These are phyloP conservation scores for Festucalex cinctus DNA, from an alignment of 2,113 vertebrate genomes.

Conservation along the genomic window DNA sequence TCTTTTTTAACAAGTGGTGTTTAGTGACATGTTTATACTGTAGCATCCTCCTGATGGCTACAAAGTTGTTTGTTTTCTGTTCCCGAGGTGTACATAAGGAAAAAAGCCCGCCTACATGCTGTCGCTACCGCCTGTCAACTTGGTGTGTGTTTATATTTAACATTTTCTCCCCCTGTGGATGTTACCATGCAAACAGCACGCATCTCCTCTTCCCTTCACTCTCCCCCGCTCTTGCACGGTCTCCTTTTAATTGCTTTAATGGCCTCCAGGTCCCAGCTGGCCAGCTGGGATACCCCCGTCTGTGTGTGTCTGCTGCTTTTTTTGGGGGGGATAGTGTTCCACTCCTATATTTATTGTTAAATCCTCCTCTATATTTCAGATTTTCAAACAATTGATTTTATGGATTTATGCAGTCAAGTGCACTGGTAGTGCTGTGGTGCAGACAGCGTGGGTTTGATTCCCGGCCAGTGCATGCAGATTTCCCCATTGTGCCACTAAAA, in stretches of 20 bases:
- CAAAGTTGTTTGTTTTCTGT: conserved; percentile 21
- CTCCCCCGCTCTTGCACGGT: conserved; percentile 35
- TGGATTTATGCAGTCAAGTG: background rate
- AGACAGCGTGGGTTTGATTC: background rate
- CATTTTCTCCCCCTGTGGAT: conserved; percentile 22
- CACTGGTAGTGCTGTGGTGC: background rate
- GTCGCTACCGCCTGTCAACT: conserved; percentile 13
- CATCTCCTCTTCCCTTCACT: conserved; percentile 11
- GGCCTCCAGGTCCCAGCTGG: conserved; percentile 52
- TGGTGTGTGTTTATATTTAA: conserved; percentile 2
- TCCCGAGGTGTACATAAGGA: conserved; percentile 15
- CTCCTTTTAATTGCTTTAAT: conserved; percentile 57
- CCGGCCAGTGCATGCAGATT: background rate
- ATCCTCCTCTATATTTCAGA: background rate
- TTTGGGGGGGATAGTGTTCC: conserved; percentile 13
- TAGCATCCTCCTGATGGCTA: background rate
- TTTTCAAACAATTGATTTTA: background rate
- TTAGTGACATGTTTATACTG: conserved; percentile 8
- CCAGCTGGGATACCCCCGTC: conserved; percentile 46
- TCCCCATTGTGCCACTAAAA: too few relatives aligned
- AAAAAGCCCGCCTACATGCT: background rate
- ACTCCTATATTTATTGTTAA: background rate
- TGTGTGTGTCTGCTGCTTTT: conserved; percentile 6
- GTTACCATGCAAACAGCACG: conserved; percentile 12
- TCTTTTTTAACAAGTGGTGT: conserved; percentile 23